Evolutionary conservation across 2,888 invertebrate species (phyloP).

Genomic region (Dasypogon diadema): DNA sequence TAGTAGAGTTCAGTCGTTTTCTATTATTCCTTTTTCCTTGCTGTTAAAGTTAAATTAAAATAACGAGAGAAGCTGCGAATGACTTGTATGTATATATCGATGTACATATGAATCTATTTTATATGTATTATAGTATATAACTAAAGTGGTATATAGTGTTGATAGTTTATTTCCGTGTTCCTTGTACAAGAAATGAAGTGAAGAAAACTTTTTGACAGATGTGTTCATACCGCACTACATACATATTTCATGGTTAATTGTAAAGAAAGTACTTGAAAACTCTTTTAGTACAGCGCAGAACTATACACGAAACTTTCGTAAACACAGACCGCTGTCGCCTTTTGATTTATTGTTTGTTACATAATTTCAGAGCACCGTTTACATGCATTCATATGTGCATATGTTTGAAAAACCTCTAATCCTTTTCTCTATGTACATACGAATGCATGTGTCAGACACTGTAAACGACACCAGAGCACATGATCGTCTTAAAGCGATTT

Average conservation of each 20-base stretch:
- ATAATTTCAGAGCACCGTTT: constrained; percentile 3
- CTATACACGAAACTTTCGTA: constrained; percentile 1
- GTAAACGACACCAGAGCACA: constrained; percentile 12
- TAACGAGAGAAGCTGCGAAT: constrained; percentile 1
- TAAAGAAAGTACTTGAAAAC: neutral
- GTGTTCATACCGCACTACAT: constrained; percentile 13
- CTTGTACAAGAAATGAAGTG: constrained; percentile 16
- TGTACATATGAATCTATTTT: constrained; percentile 32
- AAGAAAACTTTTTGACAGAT: constrained; percentile 34
- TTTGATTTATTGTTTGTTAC: constrained; percentile 7
- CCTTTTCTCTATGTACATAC: neutral
- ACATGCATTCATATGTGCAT: constrained; percentile 5
- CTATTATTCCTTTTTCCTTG: constrained; percentile 15
- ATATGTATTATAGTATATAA: constrained; percentile 38
- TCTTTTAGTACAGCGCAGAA: constrained; percentile 1
- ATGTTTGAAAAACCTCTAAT: neutral
- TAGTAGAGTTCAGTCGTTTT: constrained; percentile 19
- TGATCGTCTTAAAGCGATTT: constrained; percentile 4
- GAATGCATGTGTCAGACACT: neutral
- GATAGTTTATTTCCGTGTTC: constrained; percentile 43
- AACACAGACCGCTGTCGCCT: neutral
- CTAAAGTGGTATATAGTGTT: constrained; percentile 44
- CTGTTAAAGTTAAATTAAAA: constrained; percentile 3
- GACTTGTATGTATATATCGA: constrained; percentile 29
- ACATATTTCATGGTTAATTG: constrained; percentile 32